Evolutionary conservation across 2,888 invertebrate species (phyloP), one percentile per base, ranked within the genome.

Genomic region (Drosophila rubida): DNA sequence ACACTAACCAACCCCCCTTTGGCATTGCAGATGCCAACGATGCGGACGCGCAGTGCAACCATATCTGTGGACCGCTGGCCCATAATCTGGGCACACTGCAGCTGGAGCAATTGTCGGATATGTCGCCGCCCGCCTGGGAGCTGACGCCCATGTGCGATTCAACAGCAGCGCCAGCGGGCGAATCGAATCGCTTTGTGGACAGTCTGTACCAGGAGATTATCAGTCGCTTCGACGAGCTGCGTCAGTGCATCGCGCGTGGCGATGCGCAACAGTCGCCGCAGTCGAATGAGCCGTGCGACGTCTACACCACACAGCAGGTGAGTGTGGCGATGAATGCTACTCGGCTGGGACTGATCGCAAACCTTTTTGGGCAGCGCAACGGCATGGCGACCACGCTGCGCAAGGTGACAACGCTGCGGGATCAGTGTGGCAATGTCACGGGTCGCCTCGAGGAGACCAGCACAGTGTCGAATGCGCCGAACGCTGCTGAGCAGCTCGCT

Each of bases 401-500:
- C 0, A 68, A 53, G 35, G 45, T 77, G 0, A 61, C 59, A 3
- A 81, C 72, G 2, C 54, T 16, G 13, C 62, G 65, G 6, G 86
- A 82, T 53, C 44, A 45, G 13, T 41, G 64, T 19, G 82, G 78
- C 11, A 69, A 71, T n/a, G 45, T 71, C 2, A 75, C 77, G 0
- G 75, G 63, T 6, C 67, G 35, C 2, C 14, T 77, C 0, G 75
- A 75, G 8, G 80, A 74, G 60, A 70, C 55, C 4, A 69, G 65
- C 44, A 73, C 63, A 0, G 27, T 78, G 1, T 65, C 78, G 0
- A 60, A 59, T 19, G 53, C 48, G 4, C 1, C n/a, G n/a, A n/a
- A n/a, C n/a, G n/a, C 32, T 5, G 4, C 4, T 11, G 68, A 78
- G 7, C 63, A 75, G 13, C 32, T 77, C 1, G 59, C 27, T 0